A percentile compares a stretch with the other conserved stretches of the same genome.
Evolutionary conservation across 2,113 vertebrate genomes (phyloP).

Genomic region (Chloropsis hardwickii): DNA sequence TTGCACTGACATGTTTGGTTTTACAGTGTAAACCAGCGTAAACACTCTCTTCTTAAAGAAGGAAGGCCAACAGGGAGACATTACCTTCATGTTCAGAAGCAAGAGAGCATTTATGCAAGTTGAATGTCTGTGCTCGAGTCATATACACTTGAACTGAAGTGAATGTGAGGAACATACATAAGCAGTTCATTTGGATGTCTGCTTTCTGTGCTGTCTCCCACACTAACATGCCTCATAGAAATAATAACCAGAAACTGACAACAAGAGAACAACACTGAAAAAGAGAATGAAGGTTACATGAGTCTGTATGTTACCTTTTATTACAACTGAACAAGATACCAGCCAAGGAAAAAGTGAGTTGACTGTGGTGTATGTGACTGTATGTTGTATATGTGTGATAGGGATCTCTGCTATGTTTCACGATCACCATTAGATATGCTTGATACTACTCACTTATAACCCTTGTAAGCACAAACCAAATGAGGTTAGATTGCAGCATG

Average conservation of each 20-base stretch:
- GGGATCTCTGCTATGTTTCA: rapidly evolving
- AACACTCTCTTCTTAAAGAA: not conserved
- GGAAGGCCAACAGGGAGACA: not conserved
- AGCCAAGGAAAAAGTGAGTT: not conserved
- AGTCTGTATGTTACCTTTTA: not conserved
- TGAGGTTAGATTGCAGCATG: not conserved
- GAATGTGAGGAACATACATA: not conserved
- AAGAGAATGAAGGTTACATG: not conserved
- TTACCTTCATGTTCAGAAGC: not conserved
- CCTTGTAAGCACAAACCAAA: not conserved
- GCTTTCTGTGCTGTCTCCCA: not conserved
- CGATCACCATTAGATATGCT: not conserved
- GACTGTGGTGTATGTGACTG: not conserved
- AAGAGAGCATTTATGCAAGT: not conserved
- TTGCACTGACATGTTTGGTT: not conserved
- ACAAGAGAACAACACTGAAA: not conserved
- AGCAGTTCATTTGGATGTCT: not conserved
- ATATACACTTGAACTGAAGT: not conserved
- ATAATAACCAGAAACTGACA: not conserved
- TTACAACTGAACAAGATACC: not conserved
- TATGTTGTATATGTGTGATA: not conserved
- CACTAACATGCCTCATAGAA: not conserved
- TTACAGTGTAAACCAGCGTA: too few relatives aligned
- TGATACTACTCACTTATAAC: not conserved
- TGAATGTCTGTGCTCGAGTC: not conserved